Conservation (phyloP, 2,113 vertebrate genomes). For the Probosciger aterrimus region DNA sequence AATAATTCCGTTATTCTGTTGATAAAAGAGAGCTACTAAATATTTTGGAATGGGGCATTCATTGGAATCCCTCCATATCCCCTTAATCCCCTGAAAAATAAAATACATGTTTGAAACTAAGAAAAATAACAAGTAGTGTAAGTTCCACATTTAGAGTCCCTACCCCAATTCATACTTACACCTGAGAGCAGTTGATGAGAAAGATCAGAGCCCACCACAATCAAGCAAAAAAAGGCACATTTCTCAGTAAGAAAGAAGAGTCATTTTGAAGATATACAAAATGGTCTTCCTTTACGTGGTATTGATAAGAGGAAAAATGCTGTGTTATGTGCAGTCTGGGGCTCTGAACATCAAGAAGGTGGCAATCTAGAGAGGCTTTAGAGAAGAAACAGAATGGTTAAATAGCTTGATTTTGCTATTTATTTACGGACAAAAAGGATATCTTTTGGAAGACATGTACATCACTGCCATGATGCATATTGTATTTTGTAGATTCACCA, state of each 20-base stretch:
- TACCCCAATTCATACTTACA: neutral
- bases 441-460: neutral
- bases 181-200: neutral
- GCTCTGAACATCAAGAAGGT: neutral
- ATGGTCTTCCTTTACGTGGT: neutral
- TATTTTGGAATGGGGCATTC: neutral
- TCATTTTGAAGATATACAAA: neutral
- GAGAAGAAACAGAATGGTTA: neutral
- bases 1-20: neutral
- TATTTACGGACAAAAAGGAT: neutral
- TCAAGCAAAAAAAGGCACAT: fast-evolving
- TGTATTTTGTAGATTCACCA: neutral
- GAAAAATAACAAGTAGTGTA: neutral
- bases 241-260: neutral
- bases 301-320: neutral
- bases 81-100: neutral
- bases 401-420: neutral
- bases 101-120: neutral
- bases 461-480: neutral
- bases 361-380: neutral
- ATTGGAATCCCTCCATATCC: neutral
- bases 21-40: neutral
- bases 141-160: neutral
- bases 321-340: neutral
- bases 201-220: neutral